phyloP scores from a whole-genome alignment of 1,140 invertebrate species.

The Drosophila parvula region DNA sequence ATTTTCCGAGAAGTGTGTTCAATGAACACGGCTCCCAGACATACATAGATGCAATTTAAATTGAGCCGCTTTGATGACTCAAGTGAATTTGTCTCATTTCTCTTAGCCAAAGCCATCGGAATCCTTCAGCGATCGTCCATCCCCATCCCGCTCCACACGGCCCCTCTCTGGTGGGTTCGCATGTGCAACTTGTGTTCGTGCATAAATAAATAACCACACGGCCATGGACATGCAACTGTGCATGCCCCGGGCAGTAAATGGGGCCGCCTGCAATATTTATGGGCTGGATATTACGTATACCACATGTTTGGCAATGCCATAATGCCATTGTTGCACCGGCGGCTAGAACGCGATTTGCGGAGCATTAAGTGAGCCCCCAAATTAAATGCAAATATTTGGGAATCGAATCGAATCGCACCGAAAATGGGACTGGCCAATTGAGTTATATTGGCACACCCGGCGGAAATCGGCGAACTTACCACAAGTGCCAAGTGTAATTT shows the following conservation, averaged over 20 bases:
- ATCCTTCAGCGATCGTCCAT: conserved; percentile 11
- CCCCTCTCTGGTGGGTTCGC: conserved; percentile 18
- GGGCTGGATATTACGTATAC: conserved; percentile 58
- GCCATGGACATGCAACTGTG: conserved; percentile 64
- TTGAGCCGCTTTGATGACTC: conserved; percentile 22
- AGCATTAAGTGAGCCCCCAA: conserved; percentile 34
- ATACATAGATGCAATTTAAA: conserved; percentile 18
- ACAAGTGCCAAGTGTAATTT: conserved; percentile 52
- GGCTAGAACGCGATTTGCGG: conserved; percentile 32
- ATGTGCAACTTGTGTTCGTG: conserved; percentile 58
- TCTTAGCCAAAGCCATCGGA: neutral
- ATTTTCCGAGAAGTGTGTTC: conserved; percentile 13
- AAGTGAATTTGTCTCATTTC: conserved; percentile 6
- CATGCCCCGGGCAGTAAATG: conserved; percentile 39
- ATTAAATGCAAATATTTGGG: conserved; percentile 64
- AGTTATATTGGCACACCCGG: conserved; percentile 30
- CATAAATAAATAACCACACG: conserved; percentile 70
- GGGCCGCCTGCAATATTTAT: conserved; percentile 65
- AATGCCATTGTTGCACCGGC: conserved; percentile 14
- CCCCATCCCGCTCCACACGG: neutral
- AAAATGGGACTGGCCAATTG: conserved; percentile 21
- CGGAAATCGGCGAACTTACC: conserved; percentile 29
- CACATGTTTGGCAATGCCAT: conserved; percentile 48
- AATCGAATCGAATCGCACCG: conserved; percentile 39
- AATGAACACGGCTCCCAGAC: conserved; percentile 18